phyloP scores from a whole-genome alignment of 2,113 vertebrate genomes.

The Garra rufa region DNA sequence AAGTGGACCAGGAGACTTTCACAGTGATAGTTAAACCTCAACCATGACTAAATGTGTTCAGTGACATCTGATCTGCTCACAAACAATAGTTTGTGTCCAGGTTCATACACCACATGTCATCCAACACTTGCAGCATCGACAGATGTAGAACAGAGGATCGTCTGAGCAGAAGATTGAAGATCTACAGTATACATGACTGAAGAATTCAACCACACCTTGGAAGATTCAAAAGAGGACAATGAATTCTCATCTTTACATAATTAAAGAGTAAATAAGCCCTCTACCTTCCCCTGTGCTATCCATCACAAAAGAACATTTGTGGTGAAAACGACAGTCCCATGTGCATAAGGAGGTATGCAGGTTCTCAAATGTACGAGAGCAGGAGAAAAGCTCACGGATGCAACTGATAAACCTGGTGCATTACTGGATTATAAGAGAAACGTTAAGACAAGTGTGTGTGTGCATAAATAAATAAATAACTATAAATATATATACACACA shows the following conservation, averaged over 20 bases:
- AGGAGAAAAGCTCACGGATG: neutral
- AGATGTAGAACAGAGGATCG: slow-evolving; percentile 35
- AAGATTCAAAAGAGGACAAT: slow-evolving; percentile 5
- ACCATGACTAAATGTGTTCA: neutral
- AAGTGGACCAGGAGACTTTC: neutral
- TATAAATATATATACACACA: no score
- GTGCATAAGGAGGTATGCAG: neutral
- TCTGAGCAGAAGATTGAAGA: slow-evolving; percentile 47
- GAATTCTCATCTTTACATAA: neutral
- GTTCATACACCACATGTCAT: slow-evolving; percentile 18
- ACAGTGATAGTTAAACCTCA: neutral
- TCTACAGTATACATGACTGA: neutral
- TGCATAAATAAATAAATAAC: no score
- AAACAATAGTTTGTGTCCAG: neutral
- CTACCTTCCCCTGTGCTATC: neutral
- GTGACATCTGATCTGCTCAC: neutral
- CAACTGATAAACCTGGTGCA: neutral
- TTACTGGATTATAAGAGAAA: no score
- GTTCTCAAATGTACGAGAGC: neutral
- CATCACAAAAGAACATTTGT: neutral
- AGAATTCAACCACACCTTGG: slow-evolving; percentile 52
- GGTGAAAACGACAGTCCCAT: neutral
- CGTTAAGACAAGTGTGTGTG: no score
- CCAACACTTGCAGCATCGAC: slow-evolving; percentile 14
- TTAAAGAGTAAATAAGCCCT: neutral